Percentiles rank a stretch among this genome's conserved stretches.
Conservation (phyloP, 2,797 vertebrate genomes). For the Microchirus variegatus region DNA sequence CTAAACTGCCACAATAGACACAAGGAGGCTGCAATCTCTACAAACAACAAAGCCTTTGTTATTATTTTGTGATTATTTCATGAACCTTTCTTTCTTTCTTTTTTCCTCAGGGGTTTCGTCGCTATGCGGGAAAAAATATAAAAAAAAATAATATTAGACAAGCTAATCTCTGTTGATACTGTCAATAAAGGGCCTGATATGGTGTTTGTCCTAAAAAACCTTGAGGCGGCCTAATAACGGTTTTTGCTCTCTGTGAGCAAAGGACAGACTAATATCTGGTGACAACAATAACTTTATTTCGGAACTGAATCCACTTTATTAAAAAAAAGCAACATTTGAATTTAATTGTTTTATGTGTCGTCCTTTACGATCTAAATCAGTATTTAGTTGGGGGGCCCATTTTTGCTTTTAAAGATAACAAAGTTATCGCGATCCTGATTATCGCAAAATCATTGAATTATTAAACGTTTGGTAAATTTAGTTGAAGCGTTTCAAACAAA, state of each 20-base stretch:
- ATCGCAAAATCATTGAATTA: no score
- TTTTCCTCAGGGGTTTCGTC: constrained; percentile 9
- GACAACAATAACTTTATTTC: no score
- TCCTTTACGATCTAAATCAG: no score
- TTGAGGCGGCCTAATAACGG: constrained; percentile 37
- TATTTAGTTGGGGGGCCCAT: no score
- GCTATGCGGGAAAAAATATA: constrained; percentile 3
- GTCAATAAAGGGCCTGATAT: constrained; percentile 54
- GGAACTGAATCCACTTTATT: no score
- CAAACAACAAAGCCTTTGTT: constrained; percentile 40
- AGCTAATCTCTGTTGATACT: constrained; percentile 61
- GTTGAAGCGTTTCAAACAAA: no score
- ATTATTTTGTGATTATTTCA: constrained; percentile 56
- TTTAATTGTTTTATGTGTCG: no score
- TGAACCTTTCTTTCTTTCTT: constrained; percentile 12
- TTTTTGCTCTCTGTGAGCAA: constrained; percentile 21
- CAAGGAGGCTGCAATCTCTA: constrained; percentile 19
- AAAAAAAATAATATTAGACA: constrained; percentile 26
- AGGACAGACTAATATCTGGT: constrained; percentile 15
- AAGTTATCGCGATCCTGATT: no score
- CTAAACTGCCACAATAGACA: constrained; percentile 40
- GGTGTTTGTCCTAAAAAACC: constrained; percentile 34
- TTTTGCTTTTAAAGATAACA: no score
- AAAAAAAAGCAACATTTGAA: no score
- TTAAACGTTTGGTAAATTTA: no score